phyloP scores from a whole-genome alignment of 2,888 invertebrate genomes.

The Orthosia cruda region DNA sequence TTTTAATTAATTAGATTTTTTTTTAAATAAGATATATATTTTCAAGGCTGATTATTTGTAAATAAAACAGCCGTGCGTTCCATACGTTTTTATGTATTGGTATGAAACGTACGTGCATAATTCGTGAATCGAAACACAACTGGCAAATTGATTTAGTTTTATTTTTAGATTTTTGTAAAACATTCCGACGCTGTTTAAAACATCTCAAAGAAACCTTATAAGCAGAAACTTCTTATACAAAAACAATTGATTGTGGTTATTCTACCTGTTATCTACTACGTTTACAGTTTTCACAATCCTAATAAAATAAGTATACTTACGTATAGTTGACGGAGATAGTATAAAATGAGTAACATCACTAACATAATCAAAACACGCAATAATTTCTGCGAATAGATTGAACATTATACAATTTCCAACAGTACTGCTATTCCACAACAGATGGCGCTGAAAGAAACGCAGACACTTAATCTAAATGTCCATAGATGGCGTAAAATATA shows the following conservation, averaged over 20 bases:
- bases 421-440: conserved; percentile 56
- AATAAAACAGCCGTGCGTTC: background rate
- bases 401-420: background rate
- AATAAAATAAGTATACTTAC: conserved; percentile 31
- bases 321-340: conserved; percentile 40
- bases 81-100: background rate
- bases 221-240: background rate
- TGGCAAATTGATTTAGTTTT: conserved; percentile 37
- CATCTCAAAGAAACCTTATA: conserved; percentile 17
- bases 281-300: conserved; percentile 16
- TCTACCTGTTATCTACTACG: conserved; percentile 27
- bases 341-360: conserved; percentile 53
- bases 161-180: conserved; percentile 51
- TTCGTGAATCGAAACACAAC: conserved; percentile 49
- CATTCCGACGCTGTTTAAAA: conserved; percentile 32
- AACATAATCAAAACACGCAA: conserved; percentile 41
- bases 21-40: too few relatives aligned
- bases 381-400: conserved; percentile 14
- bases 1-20: background rate
- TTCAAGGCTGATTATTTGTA: background rate
- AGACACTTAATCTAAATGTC: background rate
- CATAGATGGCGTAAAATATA: conserved; percentile 45
- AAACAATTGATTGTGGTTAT: background rate
- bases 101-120: background rate
- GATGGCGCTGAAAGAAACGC: conserved; percentile 39